Evolutionary conservation across 2,888 invertebrate species (phyloP).

Genomic region (Drosophila anomelani): DNA sequence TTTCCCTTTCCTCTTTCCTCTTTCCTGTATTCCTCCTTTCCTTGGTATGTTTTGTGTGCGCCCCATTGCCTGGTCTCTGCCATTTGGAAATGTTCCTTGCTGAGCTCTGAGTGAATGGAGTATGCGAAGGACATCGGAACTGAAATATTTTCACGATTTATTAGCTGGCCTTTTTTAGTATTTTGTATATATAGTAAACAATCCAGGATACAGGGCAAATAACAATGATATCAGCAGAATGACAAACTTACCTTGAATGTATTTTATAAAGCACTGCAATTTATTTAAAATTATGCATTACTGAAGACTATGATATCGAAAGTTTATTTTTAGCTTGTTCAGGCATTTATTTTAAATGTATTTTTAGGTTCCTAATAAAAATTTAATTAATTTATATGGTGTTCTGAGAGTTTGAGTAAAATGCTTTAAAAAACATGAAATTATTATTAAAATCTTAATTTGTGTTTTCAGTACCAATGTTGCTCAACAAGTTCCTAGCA

Average conservation of each 20-base stretch:
- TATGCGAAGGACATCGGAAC: conserved; percentile 58
- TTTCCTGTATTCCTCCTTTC: not conserved
- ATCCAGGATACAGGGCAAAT: conserved; percentile 18
- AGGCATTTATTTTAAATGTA: not conserved
- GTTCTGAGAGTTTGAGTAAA: not conserved
- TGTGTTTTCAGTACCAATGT: not conserved
- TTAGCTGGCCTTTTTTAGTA: conserved; percentile 21
- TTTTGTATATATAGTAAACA: not conserved
- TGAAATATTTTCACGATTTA: conserved; percentile 54
- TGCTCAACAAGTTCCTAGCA: not conserved
- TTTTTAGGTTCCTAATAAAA: not conserved
- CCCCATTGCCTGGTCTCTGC: conserved; percentile 27
- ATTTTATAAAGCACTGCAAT: not conserved
- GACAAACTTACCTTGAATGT: conserved; percentile 4
- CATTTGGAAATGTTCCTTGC: conserved; percentile 28
- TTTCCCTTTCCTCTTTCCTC: conserved; percentile 26
- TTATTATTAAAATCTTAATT: no score
- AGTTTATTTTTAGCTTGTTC: no score
- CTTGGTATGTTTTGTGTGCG: conserved; percentile 27
- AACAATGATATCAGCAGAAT: conserved; percentile 5
- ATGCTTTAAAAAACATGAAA: no score
- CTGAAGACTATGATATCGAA: not conserved
- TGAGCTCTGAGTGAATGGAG: conserved; percentile 28
- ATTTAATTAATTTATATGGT: not conserved
- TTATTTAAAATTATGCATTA: not conserved